Evolutionary conservation across 2,888 invertebrate species (phyloP).

Genomic region (Balanococcus diminutus): DNA sequence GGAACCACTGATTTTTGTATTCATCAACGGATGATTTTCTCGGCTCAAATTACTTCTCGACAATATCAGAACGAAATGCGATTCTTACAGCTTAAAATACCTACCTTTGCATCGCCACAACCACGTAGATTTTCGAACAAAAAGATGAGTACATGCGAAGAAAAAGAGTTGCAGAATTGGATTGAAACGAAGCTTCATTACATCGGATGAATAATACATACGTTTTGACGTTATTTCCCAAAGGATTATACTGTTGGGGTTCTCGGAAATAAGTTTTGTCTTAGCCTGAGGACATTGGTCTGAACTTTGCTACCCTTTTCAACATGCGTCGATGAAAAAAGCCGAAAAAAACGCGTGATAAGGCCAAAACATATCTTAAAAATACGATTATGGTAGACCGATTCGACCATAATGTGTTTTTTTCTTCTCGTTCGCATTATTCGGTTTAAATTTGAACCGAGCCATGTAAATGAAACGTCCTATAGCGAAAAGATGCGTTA

Average conservation of each 20-base stretch:
- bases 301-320: conserved; percentile 44
- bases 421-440: background rate
- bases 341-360: background rate
- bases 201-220: conserved; percentile 50
- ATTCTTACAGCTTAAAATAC: too few species aligned
- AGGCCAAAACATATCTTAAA: background rate
- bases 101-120: too few species aligned
- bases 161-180: conserved; percentile 41
- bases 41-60: too few species aligned
- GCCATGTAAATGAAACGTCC: conserved; percentile 21
- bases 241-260: conserved; percentile 47
- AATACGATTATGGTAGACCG: conserved; percentile 22
- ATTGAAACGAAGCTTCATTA: conserved; percentile 50
- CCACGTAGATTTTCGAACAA: background rate
- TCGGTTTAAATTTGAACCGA: conserved; percentile 21
- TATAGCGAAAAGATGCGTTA: background rate
- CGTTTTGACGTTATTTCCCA: conserved; percentile 53
- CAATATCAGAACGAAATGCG: too few species aligned
- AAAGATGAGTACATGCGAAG: background rate
- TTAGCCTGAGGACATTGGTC: conserved; percentile 43
- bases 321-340: background rate
- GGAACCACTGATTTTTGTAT: too few species aligned
- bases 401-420: conserved; percentile 13
- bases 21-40: too few species aligned
- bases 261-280: conserved; percentile 39